Evolutionary conservation across 2,888 invertebrate species (phyloP).

Genomic region (Cremastinae sp.): DNA sequence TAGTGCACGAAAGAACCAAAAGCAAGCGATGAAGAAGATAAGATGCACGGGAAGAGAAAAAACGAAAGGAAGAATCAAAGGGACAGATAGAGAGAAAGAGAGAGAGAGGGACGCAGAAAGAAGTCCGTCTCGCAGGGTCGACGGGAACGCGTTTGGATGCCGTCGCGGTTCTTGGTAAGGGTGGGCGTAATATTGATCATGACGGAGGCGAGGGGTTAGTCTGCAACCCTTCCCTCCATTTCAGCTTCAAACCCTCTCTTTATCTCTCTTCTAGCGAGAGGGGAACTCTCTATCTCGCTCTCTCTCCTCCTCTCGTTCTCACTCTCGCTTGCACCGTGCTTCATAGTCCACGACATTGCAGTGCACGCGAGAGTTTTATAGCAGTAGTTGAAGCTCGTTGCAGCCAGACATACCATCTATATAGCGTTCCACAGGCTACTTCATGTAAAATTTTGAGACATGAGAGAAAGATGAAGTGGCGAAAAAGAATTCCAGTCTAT

Average conservation of each 20-base stretch:
- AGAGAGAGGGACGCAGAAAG: conserved; percentile 69
- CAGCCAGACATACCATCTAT: conserved; percentile 44
- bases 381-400: conserved; percentile 46
- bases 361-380: conserved; percentile 50
- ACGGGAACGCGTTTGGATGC: conserved; percentile 75
- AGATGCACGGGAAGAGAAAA: conserved; percentile 24
- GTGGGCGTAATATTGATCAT: conserved; percentile 79
- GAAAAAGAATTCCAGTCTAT: no score
- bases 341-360: conserved; percentile 45
- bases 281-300: conserved; percentile 28
- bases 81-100: conserved; percentile 54
- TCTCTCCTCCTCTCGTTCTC: conserved; percentile 45
- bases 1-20: conserved; percentile 12
- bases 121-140: conserved; percentile 76
- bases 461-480: no score
- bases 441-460: background rate
- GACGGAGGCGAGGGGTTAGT: conserved; percentile 73
- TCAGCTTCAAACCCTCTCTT: conserved; percentile 62
- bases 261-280: conserved; percentile 39
- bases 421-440: conserved; percentile 9
- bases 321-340: conserved; percentile 54
- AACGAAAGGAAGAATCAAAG: conserved; percentile 34
- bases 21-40: conserved; percentile 33
- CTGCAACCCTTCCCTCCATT: conserved; percentile 74
- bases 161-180: conserved; percentile 71